phyloP scores from a whole-genome alignment of 2,797 vertebrate species.

The Clarias laeviceps region DNA sequence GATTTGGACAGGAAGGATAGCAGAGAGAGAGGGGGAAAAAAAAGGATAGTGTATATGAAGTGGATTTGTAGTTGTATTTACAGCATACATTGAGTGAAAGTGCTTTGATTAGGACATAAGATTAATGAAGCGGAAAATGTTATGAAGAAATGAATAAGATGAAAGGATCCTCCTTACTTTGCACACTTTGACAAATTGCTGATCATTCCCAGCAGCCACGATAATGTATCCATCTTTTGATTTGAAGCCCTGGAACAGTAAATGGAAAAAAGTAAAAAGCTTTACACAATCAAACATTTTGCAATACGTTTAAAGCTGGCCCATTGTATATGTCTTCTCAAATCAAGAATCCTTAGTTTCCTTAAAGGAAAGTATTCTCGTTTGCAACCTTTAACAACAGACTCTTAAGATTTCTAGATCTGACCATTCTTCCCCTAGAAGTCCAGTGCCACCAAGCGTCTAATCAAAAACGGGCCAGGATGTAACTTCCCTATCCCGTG shows the following conservation, averaged over 20 bases:
- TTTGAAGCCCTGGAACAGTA: constrained; percentile 83
- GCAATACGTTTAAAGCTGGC: neutral
- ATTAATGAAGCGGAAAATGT: neutral
- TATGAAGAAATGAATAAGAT: neutral
- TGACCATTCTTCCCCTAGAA: neutral
- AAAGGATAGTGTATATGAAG: neutral
- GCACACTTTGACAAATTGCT: constrained; percentile 86
- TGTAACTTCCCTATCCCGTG: neutral
- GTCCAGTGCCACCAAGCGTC: neutral
- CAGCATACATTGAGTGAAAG: neutral
- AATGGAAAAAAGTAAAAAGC: neutral
- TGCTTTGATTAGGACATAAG: neutral
- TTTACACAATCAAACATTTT: neutral
- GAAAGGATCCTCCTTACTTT: constrained; percentile 73
- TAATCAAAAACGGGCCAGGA: neutral
- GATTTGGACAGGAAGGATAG: constrained; percentile 56
- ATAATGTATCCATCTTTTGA: constrained; percentile 88
- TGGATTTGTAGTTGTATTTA: neutral
- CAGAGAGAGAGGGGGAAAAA: neutral
- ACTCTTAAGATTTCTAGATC: neutral
- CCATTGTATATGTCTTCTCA: neutral
- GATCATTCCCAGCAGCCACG: constrained; percentile 87
- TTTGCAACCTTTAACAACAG: neutral
- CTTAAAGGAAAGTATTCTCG: neutral
- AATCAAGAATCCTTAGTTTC: neutral